A percentile compares a stretch with the other conserved stretches of the same genome.
phyloP scores from a whole-genome alignment of 1,140 invertebrate genomes.

The Zaprionus ghesquierei region DNA sequence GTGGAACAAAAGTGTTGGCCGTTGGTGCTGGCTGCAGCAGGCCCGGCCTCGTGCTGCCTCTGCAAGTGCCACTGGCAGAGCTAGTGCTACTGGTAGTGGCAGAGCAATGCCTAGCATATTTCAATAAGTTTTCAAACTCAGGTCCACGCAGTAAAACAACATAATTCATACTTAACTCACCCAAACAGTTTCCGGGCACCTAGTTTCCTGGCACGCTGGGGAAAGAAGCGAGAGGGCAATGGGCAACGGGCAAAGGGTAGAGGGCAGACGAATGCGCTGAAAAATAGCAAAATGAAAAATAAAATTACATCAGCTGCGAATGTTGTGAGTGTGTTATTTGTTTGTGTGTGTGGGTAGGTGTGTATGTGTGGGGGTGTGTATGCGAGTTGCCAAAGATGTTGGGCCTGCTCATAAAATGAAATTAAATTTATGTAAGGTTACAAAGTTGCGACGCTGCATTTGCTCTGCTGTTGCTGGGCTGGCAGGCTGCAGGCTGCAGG shows the following conservation, averaged over 20 bases:
- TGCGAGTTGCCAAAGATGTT: constrained; percentile 61
- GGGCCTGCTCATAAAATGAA: constrained; percentile 72
- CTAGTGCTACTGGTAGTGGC: neutral
- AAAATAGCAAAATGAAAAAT: constrained; percentile 67
- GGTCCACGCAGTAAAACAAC: constrained; percentile 62
- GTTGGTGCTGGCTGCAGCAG: neutral
- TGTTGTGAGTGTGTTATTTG: neutral
- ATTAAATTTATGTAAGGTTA: constrained; percentile 79
- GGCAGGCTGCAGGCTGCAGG: neutral
- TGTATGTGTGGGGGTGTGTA: constrained; percentile 18
- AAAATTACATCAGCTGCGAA: constrained; percentile 67
- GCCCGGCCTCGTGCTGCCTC: constrained; percentile 1
- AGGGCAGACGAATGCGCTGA: constrained; percentile 41
- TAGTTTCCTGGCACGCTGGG: constrained; percentile 25
- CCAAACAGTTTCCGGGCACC: constrained; percentile 67
- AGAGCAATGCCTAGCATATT: constrained; percentile 54
- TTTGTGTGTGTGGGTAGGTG: constrained; percentile 3
- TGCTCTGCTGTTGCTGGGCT: neutral
- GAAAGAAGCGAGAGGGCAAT: constrained; percentile 18
- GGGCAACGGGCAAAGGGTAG: constrained; percentile 41
- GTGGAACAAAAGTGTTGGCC: constrained; percentile 25
- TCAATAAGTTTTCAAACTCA: constrained; percentile 79
- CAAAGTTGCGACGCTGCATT: constrained; percentile 56
- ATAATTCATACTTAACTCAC: constrained; percentile 81
- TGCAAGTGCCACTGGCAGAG: neutral